Evolutionary conservation across 2,888 invertebrate species (phyloP).

Genomic region (Hyposoter didymator): DNA sequence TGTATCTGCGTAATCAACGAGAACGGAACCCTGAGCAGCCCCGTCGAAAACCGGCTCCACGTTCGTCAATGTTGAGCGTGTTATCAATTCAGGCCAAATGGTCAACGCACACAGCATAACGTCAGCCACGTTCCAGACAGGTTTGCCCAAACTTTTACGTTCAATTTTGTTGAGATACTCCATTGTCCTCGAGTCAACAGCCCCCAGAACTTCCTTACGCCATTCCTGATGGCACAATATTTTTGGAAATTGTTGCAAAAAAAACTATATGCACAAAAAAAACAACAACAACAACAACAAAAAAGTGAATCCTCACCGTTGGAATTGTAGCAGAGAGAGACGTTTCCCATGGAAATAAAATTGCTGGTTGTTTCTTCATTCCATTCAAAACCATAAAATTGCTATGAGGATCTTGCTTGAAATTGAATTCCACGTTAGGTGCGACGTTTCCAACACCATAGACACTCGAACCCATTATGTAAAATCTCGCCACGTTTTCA

Average conservation of each 20-base stretch:
- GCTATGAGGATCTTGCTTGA: slow-evolving; percentile 86
- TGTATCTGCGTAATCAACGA: slow-evolving; percentile 73
- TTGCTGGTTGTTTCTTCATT: slow-evolving; percentile 78
- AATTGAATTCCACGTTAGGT: slow-evolving; percentile 86
- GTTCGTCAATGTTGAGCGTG: slow-evolving; percentile 64
- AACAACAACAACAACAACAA: background rate
- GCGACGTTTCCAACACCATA: slow-evolving; percentile 80
- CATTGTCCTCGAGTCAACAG: slow-evolving; percentile 81
- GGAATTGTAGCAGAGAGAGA: slow-evolving; percentile 63
- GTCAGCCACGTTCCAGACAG: slow-evolving; percentile 74
- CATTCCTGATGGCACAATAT: slow-evolving; percentile 84
- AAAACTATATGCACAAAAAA: too few species aligned
- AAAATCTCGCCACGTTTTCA: slow-evolving; percentile 76
- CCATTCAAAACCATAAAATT: slow-evolving; percentile 85
- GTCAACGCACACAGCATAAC: slow-evolving; percentile 71
- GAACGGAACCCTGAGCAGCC: slow-evolving; percentile 72
- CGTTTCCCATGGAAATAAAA: slow-evolving; percentile 86
- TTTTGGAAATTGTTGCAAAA: background rate
- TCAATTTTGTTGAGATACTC: slow-evolving; percentile 85
- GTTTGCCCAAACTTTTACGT: background rate
- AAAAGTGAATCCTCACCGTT: slow-evolving; percentile 72
- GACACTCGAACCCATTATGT: slow-evolving; percentile 81
- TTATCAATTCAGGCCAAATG: slow-evolving; percentile 73
- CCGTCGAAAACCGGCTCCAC: slow-evolving; percentile 74
- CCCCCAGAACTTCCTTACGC: slow-evolving; percentile 85